Evolutionary conservation across 2,113 vertebrate genomes (phyloP).

Genomic region (Scopus umbretta): DNA sequence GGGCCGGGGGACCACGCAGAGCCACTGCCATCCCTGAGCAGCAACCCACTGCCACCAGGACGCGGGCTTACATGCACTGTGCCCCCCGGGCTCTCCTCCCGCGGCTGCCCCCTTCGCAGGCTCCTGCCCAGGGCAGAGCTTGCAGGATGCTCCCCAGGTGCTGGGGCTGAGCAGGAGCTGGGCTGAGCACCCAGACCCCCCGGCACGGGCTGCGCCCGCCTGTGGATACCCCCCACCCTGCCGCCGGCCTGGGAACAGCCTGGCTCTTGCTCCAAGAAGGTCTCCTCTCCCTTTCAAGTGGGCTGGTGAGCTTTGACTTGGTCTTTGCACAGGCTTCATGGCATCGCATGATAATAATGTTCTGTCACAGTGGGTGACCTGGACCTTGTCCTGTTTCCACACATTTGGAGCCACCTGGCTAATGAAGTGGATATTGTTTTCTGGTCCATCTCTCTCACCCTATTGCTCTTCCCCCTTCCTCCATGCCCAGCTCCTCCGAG

Average conservation of each 20-base stretch:
- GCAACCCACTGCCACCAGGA: not conserved
- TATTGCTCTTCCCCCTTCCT: slow-evolving; percentile 35
- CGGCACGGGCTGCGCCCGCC: not conserved
- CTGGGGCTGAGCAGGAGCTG: not conserved
- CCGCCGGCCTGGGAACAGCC: not conserved
- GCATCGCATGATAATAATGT: slow-evolving; percentile 70
- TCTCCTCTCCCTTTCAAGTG: slow-evolving; percentile 45
- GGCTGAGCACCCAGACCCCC: not conserved
- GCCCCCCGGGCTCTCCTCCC: not conserved
- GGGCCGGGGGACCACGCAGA: accelerated
- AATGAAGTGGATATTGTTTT: slow-evolving; percentile 73
- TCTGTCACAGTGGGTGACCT: slow-evolving; percentile 83
- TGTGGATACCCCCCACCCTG: not conserved
- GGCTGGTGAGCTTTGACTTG: slow-evolving; percentile 55
- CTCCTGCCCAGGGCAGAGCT: not conserved
- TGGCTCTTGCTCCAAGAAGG: not conserved
- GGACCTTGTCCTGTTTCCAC: slow-evolving; percentile 87
- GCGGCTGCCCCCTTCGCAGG: not conserved
- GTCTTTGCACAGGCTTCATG: slow-evolving; percentile 76
- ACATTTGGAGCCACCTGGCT: slow-evolving; percentile 62
- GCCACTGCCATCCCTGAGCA: accelerated
- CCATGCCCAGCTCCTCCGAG: slow-evolving; percentile 7
- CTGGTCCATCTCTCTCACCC: slow-evolving; percentile 72
- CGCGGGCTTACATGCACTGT: accelerated
- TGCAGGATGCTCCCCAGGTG: not conserved